phyloP scores from a whole-genome alignment of 2,797 vertebrate species.

The Phrynocephalus guinanensis region DNA sequence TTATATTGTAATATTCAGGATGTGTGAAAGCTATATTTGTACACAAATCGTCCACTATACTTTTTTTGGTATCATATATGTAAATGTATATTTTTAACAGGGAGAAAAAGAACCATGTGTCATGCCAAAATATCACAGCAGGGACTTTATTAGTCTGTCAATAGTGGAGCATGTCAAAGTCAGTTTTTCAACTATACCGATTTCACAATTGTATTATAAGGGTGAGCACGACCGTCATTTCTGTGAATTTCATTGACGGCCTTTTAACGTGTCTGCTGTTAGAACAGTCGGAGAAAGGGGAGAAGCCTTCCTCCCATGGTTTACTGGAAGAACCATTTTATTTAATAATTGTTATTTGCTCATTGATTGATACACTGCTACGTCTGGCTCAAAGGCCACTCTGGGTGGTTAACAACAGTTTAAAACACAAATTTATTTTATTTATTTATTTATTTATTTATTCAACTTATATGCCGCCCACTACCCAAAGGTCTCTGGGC shows the following conservation, averaged over 20 bases:
- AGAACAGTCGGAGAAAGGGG: conserved; percentile 30
- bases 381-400: no score
- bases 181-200: conserved; percentile 20
- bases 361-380: no score
- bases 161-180: conserved; percentile 57
- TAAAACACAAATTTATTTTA: no score
- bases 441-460: no score
- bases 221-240: conserved; percentile 43
- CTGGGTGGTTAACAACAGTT: no score
- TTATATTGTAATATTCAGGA: not conserved
- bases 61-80: conserved; percentile 42
- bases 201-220: conserved; percentile 65
- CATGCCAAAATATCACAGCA: conserved; percentile 25
- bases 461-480: no score
- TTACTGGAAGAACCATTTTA: conserved; percentile 22
- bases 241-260: conserved; percentile 43
- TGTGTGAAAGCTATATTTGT: conserved; percentile 49
- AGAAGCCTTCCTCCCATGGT: conserved; percentile 15
- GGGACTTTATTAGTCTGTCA: conserved; percentile 67
- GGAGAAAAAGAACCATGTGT: conserved; percentile 55
- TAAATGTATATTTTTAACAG: conserved; percentile 62
- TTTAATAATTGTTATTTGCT: not conserved
- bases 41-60: not conserved
- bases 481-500: no score
- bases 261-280: conserved; percentile 30